These are phyloP conservation scores for Antheraea mylitta DNA, from an alignment of 1,140 invertebrate genomes.

Conservation along the genomic window DNA sequence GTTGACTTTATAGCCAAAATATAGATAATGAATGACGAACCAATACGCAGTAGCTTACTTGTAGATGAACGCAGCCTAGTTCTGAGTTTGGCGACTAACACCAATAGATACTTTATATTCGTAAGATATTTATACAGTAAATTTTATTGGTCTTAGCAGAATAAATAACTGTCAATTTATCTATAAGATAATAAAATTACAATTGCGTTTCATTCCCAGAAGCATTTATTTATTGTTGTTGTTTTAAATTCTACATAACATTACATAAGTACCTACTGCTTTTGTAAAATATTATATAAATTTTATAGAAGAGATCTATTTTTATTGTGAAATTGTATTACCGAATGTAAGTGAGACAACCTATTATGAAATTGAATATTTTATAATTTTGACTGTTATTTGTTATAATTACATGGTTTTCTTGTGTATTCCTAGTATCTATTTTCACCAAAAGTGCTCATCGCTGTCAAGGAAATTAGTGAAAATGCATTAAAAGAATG, in stretches of 20 bases:
- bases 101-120: slow-evolving; percentile 76
- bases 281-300: slow-evolving; percentile 78
- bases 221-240: slow-evolving; percentile 77
- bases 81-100: slow-evolving; percentile 75
- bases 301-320: slow-evolving; percentile 79
- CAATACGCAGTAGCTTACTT: slow-evolving; percentile 76
- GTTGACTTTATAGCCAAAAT: slow-evolving; percentile 79
- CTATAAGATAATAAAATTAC: slow-evolving; percentile 61
- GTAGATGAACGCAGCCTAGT: slow-evolving; percentile 75
- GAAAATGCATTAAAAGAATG: slow-evolving; percentile 79
- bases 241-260: slow-evolving; percentile 49
- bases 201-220: slow-evolving; percentile 67
- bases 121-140: slow-evolving; percentile 70
- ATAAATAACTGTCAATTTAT: slow-evolving; percentile 74
- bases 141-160: slow-evolving; percentile 63
- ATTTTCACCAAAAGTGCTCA: slow-evolving; percentile 84
- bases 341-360: slow-evolving; percentile 60
- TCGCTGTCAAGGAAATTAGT: slow-evolving; percentile 81
- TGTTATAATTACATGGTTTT: slow-evolving; percentile 57
- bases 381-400: slow-evolving; percentile 68
- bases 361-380: slow-evolving; percentile 61
- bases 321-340: slow-evolving; percentile 76
- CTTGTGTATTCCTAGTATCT: slow-evolving; percentile 74
- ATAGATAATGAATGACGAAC: slow-evolving; percentile 77
- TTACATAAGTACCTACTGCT: slow-evolving; percentile 47